Evolutionary conservation across 2,888 invertebrate species (phyloP).

Genomic region (Hypselothyrea guttata): DNA sequence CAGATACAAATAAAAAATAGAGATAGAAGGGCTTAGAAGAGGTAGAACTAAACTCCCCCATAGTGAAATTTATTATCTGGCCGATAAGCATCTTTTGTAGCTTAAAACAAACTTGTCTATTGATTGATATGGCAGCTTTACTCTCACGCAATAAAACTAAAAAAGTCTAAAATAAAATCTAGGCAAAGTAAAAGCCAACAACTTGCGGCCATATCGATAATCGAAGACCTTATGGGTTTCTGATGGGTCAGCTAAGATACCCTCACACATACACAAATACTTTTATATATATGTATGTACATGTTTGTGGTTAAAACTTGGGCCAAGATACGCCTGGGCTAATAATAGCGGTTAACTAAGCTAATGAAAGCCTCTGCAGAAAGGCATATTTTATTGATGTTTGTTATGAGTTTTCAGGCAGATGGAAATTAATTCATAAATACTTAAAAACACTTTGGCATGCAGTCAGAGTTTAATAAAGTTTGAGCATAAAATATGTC

Average conservation of each 20-base stretch:
- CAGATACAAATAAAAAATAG: slow-evolving; percentile 20
- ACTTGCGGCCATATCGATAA: slow-evolving; percentile 55
- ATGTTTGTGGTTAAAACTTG: slow-evolving; percentile 37
- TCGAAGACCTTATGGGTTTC: slow-evolving; percentile 53
- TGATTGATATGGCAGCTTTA: slow-evolving; percentile 65
- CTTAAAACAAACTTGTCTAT: slow-evolving; percentile 46
- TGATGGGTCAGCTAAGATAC: slow-evolving; percentile 41
- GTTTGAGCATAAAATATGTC: too few relatives aligned
- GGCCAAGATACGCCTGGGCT: slow-evolving; percentile 41
- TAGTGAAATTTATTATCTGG: slow-evolving; percentile 70
- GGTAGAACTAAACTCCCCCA: slow-evolving; percentile 57
- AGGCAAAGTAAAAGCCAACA: slow-evolving; percentile 20
- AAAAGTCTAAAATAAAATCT: slow-evolving; percentile 26
- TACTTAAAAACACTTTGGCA: slow-evolving; percentile 10
- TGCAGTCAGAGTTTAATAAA: too few relatives aligned
- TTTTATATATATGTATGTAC: too few relatives aligned
- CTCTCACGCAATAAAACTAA: slow-evolving; percentile 3
- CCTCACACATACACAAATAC: slow-evolving; percentile 21
- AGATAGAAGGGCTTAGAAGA: background rate
- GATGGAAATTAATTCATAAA: slow-evolving; percentile 17
- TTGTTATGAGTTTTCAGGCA: background rate
- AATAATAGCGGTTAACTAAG: slow-evolving; percentile 68
- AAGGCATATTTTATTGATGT: slow-evolving; percentile 15
- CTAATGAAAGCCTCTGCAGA: slow-evolving; percentile 57
- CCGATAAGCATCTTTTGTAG: slow-evolving; percentile 62